A percentile compares a stretch with the other conserved stretches of the same genome.
Conservation (phyloP, 2,797 vertebrate genomes). For the Ptychobarbus kaznakovi region DNA sequence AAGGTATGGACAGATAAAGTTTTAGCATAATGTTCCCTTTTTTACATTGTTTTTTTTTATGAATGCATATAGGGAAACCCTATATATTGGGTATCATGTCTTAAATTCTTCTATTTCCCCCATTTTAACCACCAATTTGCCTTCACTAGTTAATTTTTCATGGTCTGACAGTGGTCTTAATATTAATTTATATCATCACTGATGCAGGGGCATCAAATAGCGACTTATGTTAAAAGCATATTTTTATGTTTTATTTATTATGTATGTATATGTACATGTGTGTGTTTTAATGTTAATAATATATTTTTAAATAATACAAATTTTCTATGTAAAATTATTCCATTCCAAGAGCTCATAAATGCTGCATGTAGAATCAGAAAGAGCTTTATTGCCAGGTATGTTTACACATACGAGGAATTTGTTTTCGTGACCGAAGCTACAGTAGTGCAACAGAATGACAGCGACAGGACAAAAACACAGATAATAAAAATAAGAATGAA, state of each 20-base stretch:
- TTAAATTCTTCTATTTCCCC: background rate
- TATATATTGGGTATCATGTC: background rate
- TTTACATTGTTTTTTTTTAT: background rate
- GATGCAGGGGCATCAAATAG: background rate
- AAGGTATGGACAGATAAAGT: conserved; percentile 81
- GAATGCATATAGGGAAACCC: background rate
- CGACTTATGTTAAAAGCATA: background rate
- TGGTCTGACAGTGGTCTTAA: background rate
- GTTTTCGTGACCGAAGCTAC: too few relatives aligned
- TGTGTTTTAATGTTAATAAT: background rate
- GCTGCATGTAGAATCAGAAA: background rate
- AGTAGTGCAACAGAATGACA: too few relatives aligned
- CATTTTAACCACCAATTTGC: background rate
- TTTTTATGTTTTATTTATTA: background rate
- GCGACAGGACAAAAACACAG: too few relatives aligned
- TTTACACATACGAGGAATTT: too few relatives aligned
- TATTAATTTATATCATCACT: background rate
- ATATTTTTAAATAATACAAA: background rate
- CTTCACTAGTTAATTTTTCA: background rate
- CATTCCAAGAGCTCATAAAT: background rate
- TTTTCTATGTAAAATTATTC: background rate
- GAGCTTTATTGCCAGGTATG: too few relatives aligned
- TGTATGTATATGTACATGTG: too few relatives aligned
- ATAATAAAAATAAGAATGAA: too few relatives aligned
- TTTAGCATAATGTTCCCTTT: background rate